These are phyloP conservation scores for Danaus melanippus DNA, from an alignment of 1,140 invertebrate genomes.

Conservation along the genomic window DNA sequence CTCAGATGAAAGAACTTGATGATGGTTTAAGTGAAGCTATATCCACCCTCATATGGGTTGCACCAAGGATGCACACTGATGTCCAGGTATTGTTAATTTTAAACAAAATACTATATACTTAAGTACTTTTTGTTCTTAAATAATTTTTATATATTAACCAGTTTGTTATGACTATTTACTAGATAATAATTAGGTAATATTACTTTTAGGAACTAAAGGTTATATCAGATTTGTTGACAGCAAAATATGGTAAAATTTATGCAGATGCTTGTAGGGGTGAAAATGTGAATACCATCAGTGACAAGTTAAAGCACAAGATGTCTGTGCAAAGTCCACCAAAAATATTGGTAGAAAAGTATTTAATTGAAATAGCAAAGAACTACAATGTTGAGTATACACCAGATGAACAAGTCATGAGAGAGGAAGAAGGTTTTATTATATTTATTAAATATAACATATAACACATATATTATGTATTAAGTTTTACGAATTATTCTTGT, in stretches of 20 bases:
- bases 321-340: constrained; percentile 97
- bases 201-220: constrained; percentile 84
- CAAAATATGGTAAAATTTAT: constrained; percentile 97
- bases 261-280: constrained; percentile 87
- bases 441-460: background rate
- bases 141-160: no score
- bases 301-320: constrained; percentile 97
- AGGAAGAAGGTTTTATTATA: constrained; percentile 74
- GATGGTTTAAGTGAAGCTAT: constrained; percentile 96
- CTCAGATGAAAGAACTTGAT: constrained; percentile 98
- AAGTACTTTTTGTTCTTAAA: background rate
- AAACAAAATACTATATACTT: background rate
- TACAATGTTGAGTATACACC: constrained; percentile 94
- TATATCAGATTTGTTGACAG: constrained; percentile 90
- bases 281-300: constrained; percentile 86
- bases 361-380: constrained; percentile 97
- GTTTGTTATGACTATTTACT: no score
- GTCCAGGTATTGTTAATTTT: constrained; percentile 70
- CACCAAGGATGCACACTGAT: constrained; percentile 89
- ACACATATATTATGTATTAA: no score
- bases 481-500: background rate
- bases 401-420: constrained; percentile 91
- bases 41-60: constrained; percentile 96
- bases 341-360: constrained; percentile 94
- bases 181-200: background rate